Conservation (phyloP, 1,140 invertebrate genomes). For the Metaphire vulgaris region DNA sequence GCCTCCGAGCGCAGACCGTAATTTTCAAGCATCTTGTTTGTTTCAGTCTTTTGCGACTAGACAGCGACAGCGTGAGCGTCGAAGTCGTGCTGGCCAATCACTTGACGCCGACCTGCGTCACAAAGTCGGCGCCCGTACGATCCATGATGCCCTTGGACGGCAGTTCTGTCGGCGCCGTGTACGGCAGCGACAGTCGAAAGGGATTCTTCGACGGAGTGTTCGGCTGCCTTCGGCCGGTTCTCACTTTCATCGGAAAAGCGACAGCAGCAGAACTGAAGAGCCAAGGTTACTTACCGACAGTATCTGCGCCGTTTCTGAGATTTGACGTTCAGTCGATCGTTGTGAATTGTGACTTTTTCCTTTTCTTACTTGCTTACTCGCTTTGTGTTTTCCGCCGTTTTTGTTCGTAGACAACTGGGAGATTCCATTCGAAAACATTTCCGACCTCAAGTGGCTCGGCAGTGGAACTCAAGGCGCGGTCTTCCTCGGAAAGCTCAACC, state of each 20-base stretch:
- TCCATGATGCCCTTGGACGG: not conserved
- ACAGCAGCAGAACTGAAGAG: constrained; percentile 63
- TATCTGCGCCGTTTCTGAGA: not conserved
- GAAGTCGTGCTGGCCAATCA: constrained; percentile 29
- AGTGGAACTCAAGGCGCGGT: constrained; percentile 94
- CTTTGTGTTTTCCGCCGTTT: not conserved
- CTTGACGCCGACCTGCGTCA: constrained; percentile 41
- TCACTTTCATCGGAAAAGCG: constrained; percentile 75
- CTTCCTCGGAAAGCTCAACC: constrained; percentile 72
- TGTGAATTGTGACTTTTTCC: not conserved
- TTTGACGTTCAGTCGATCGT: not conserved
- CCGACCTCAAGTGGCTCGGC: constrained; percentile 84
- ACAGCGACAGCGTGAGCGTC: not conserved
- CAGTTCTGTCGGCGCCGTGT: constrained; percentile 26
- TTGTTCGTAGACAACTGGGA: constrained; percentile 65
- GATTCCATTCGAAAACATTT: constrained; percentile 85
- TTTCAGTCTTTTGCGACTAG: constrained; percentile 41
- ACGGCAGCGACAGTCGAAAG: constrained; percentile 33
- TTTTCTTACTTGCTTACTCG: not conserved
- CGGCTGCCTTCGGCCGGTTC: constrained; percentile 76
- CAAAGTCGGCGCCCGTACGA: constrained; percentile 22
- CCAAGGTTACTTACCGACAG: constrained; percentile 37
- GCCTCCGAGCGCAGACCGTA: not conserved
- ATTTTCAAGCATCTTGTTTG: not conserved
- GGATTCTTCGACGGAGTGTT: constrained; percentile 75